A percentile compares a stretch with the other conserved stretches of the same genome.
These are phyloP conservation scores for Oscheius sp. DNA, from an alignment of 2,888 invertebrate genomes.

Conservation along the genomic window DNA sequence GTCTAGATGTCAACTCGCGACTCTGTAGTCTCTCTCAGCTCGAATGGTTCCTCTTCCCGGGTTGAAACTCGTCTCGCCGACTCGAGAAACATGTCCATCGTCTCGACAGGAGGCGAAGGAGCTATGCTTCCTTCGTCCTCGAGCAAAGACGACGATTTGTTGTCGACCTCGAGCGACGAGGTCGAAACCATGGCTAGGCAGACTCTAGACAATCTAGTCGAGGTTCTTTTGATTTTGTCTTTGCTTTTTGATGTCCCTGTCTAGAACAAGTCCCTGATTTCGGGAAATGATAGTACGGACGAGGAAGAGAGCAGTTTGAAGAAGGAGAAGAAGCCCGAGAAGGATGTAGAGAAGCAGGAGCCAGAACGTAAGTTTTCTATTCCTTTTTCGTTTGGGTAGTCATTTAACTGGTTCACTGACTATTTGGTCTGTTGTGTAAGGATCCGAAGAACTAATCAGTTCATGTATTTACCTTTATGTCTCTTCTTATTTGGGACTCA, in stretches of 20 bases:
- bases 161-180: slow-evolving; percentile 65
- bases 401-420: too few relatives aligned
- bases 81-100: slow-evolving; percentile 26
- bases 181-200: slow-evolving; percentile 65
- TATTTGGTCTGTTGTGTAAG: too few relatives aligned
- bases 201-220: slow-evolving; percentile 62
- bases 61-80: slow-evolving; percentile 58
- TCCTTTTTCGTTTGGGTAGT: too few relatives aligned
- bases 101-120: slow-evolving; percentile 43
- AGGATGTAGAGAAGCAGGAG: slow-evolving; percentile 29
- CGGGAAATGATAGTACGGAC: slow-evolving; percentile 13
- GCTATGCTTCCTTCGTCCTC: slow-evolving; percentile 64
- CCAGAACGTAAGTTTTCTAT: slow-evolving; percentile 18
- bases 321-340: slow-evolving; percentile 20
- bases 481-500: too few relatives aligned
- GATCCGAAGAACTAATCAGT: too few relatives aligned
- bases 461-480: too few relatives aligned
- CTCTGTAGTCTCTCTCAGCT: slow-evolving; percentile 63
- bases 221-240: slow-evolving; percentile 44
- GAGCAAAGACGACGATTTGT: slow-evolving; percentile 64
- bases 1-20: slow-evolving; percentile 55
- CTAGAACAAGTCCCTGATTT: slow-evolving; percentile 35
- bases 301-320: slow-evolving; percentile 27
- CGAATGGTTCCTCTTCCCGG: slow-evolving; percentile 49
- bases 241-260: neutral